These are phyloP conservation scores for Octodonta nipae DNA, from an alignment of 2,888 invertebrate genomes.

Conservation along the genomic window DNA sequence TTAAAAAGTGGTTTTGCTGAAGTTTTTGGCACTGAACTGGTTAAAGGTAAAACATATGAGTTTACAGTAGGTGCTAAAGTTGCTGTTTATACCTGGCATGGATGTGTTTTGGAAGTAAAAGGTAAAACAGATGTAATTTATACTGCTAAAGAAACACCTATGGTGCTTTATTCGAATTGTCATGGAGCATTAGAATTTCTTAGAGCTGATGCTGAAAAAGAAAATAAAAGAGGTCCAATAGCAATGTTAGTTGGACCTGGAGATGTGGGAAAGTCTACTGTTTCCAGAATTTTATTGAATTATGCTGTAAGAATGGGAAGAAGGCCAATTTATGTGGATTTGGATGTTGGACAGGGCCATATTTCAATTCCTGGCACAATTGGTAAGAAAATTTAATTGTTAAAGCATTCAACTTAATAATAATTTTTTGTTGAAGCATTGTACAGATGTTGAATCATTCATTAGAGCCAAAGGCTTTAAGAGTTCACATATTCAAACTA, in stretches of 20 bases:
- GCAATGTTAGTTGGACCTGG: conserved; percentile 85
- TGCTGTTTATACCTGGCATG: conserved; percentile 92
- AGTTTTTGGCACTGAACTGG: conserved; percentile 91
- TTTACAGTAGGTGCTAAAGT: conserved; percentile 85
- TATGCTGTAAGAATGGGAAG: conserved; percentile 85
- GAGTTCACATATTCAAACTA: too few relatives aligned
- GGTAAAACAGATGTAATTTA: conserved; percentile 90
- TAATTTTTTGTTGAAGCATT: too few relatives aligned
- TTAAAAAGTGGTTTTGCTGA: conserved; percentile 84
- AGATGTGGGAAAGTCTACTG: conserved; percentile 92
- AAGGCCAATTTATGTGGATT: conserved; percentile 81
- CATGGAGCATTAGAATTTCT: conserved; percentile 90
- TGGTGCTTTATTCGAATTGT: conserved; percentile 89
- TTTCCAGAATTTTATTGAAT: conserved; percentile 71
- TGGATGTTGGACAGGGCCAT: conserved; percentile 90
- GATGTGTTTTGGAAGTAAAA: conserved; percentile 71
- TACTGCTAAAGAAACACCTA: conserved; percentile 90
- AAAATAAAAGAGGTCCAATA: conserved; percentile 62
- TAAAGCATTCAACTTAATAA: neutral
- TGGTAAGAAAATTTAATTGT: conserved; percentile 35
- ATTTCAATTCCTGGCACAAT: conserved; percentile 87
- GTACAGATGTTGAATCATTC: too few relatives aligned
- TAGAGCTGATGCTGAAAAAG: conserved; percentile 66
- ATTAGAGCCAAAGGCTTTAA: too few relatives aligned
- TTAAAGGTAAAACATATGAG: conserved; percentile 80